A percentile compares a stretch with the other conserved stretches of the same genome.
Conservation (phyloP, 2,113 vertebrate species). For the Pelobates fuscus region DNA sequence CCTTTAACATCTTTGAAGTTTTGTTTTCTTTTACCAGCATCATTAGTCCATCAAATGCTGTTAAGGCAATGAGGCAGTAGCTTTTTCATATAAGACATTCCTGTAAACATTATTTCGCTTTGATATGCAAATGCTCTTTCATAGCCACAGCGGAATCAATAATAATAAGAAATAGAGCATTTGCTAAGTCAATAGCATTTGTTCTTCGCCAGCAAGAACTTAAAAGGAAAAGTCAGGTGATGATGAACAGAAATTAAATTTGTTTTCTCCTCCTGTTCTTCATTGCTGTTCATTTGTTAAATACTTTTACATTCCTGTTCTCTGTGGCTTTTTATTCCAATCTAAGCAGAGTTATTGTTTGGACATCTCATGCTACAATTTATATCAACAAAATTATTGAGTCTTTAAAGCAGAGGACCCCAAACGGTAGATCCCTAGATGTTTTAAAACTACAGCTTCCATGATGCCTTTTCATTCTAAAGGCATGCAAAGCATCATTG, state of each 20-base stretch:
- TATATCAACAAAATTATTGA: no score
- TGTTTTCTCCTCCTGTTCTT: background rate
- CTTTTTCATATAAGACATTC: conserved; percentile 32
- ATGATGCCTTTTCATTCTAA: no score
- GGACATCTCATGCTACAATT: no score
- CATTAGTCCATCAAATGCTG: conserved; percentile 35
- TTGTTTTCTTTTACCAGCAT: conserved; percentile 11
- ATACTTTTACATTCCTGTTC: background rate
- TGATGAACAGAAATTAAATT: conserved; percentile 6
- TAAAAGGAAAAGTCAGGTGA: conserved; percentile 23
- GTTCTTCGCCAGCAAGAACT: conserved; percentile 23
- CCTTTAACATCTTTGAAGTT: conserved; percentile 35
- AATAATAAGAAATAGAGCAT: conserved; percentile 16
- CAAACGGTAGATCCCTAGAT: no score
- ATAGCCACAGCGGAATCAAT: background rate
- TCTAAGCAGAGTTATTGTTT: no score
- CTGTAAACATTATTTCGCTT: conserved; percentile 36
- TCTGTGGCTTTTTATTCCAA: no score
- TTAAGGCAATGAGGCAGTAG: conserved; percentile 24
- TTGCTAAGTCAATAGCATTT: conserved; percentile 19
- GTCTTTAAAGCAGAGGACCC: no score
- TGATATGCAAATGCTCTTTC: conserved; percentile 42
- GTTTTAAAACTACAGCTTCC: no score
- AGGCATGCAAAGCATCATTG: no score
- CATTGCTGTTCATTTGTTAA: background rate